Conservation (phyloP, 2,797 vertebrate genomes). For the Alcedo quadribrachys region DNA sequence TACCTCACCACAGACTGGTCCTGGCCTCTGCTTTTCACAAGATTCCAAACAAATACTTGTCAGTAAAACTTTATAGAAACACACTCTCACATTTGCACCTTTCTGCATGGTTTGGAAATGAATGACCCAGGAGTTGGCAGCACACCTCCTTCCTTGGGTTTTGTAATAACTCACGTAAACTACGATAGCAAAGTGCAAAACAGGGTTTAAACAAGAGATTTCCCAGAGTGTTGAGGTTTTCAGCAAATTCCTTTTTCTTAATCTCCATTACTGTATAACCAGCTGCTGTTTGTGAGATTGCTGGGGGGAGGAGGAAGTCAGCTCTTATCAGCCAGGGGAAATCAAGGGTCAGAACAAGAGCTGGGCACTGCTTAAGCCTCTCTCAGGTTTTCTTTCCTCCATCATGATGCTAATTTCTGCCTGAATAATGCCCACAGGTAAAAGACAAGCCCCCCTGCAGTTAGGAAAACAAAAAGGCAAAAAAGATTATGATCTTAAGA, state of each 20-base stretch:
- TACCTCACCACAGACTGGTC: neutral
- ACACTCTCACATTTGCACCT: neutral
- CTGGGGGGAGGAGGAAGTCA: neutral
- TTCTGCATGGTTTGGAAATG: neutral
- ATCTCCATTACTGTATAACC: constrained; percentile 34
- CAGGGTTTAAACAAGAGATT: neutral
- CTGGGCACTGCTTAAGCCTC: neutral
- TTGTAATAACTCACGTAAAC: neutral
- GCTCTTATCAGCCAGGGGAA: constrained; percentile 14
- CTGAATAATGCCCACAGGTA: neutral
- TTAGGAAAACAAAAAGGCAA: neutral
- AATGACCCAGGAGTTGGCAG: neutral
- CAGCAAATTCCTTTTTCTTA: constrained; percentile 6
- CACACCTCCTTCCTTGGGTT: neutral
- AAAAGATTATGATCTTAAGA: constrained; percentile 11
- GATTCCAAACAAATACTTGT: neutral
- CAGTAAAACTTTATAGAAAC: neutral
- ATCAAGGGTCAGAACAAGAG: constrained; percentile 40
- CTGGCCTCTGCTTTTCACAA: neutral
- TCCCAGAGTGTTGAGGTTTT: neutral
- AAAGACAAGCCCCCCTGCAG: neutral
- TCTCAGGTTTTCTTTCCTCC: neutral
- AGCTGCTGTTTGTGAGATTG: constrained; percentile 3
- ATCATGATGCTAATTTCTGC: constrained; percentile 1
- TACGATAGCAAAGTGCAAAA: neutral